Evolutionary conservation across 2,797 vertebrate species (phyloP).

Genomic region (Alexandromys oeconomus): DNA sequence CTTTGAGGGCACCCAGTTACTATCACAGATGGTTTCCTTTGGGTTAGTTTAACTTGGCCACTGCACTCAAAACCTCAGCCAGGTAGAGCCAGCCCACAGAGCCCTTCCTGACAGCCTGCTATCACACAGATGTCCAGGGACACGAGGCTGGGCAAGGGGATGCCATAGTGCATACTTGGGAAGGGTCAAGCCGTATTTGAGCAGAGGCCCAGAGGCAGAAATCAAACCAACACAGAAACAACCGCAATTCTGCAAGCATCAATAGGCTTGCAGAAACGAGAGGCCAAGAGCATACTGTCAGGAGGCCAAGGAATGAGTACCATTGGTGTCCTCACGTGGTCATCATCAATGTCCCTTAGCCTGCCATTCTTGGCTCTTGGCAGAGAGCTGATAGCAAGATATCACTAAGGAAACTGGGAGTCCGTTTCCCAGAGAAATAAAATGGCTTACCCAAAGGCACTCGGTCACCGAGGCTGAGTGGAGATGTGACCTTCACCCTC

Average conservation of each 20-base stretch:
- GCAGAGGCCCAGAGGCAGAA: background rate
- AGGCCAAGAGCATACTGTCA: background rate
- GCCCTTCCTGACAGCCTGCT: too few species aligned
- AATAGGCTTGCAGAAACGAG: background rate
- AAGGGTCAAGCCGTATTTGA: accelerated
- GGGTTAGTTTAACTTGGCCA: background rate
- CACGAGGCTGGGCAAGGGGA: background rate
- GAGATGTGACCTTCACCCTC: background rate
- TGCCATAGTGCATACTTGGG: background rate
- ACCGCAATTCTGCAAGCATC: background rate
- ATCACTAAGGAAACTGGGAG: accelerated
- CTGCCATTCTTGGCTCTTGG: accelerated
- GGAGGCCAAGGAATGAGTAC: accelerated
- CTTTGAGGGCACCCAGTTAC: too few species aligned
- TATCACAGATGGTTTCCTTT: background rate
- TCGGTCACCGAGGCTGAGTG: accelerated
- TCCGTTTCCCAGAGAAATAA: background rate
- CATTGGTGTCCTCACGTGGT: accelerated
- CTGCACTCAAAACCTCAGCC: background rate
- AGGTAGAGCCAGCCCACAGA: background rate
- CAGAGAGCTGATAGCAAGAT: accelerated
- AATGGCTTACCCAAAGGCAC: background rate
- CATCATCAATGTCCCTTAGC: accelerated
- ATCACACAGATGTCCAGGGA: too few species aligned
- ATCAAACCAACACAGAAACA: background rate